Percentiles rank a stretch among this genome's conserved stretches.
These are phyloP conservation scores for Pipistrellus nathusii DNA, from an alignment of 2,797 vertebrate genomes.

Conservation along the genomic window DNA sequence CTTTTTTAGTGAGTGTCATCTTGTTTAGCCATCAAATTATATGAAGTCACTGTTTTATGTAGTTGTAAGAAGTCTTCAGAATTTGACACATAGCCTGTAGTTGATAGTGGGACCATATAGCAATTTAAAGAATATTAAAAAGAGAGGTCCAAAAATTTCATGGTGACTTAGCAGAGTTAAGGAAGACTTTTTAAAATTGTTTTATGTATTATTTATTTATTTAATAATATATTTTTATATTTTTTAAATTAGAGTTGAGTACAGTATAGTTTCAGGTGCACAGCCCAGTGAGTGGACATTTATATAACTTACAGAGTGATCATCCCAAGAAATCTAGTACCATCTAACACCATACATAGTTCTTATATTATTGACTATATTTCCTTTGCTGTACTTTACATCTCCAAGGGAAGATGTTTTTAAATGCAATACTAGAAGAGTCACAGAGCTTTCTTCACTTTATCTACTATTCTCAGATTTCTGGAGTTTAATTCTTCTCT, in stretches of 20 bases:
- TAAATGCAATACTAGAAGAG: neutral
- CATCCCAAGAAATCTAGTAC: too few species aligned
- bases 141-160: neutral
- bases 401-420: neutral
- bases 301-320: too few species aligned
- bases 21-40: neutral
- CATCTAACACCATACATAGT: too few species aligned
- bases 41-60: neutral
- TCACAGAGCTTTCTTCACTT: neutral
- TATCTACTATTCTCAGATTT: neutral
- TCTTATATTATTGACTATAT: too few species aligned
- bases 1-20: neutral
- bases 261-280: too few species aligned
- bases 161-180: neutral
- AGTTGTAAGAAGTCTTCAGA: neutral
- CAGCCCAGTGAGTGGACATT: too few species aligned
- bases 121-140: constrained; percentile 22
- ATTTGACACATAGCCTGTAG: neutral
- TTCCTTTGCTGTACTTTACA: too few species aligned
- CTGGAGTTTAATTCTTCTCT: neutral
- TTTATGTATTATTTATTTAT: too few species aligned
- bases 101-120: neutral
- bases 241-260: too few species aligned
- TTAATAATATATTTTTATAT: too few species aligned
- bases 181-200: neutral